Conservation (phyloP, 2,797 vertebrate genomes). For the Phrynocephalus vlangalii region DNA sequence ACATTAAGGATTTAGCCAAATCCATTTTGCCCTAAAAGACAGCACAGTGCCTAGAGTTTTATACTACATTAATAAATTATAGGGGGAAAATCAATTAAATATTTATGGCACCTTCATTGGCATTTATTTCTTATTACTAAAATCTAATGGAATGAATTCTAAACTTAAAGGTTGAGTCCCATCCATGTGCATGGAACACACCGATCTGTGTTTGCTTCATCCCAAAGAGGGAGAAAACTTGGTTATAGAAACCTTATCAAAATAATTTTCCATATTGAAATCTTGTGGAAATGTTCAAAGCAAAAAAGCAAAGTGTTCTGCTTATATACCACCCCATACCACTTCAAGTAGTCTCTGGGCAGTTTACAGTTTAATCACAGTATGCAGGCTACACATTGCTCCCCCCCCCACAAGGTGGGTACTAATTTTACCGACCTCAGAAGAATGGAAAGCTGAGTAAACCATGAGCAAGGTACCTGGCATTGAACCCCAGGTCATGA, state of each 20-base stretch:
- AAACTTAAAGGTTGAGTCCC: slow-evolving; percentile 49
- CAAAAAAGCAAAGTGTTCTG: too few species aligned
- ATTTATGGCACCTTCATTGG: slow-evolving; percentile 61
- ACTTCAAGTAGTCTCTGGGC: too few species aligned
- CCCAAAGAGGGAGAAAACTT: too few species aligned
- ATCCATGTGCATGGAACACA: slow-evolving; percentile 41
- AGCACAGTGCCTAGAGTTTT: background rate
- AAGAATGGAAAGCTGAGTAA: too few species aligned
- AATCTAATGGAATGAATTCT: slow-evolving; percentile 45
- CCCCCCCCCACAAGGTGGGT: too few species aligned
- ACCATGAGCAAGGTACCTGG: too few species aligned
- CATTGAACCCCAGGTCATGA: too few species aligned
- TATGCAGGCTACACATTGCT: too few species aligned
- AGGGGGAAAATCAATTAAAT: slow-evolving; percentile 63
- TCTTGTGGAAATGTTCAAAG: too few species aligned
- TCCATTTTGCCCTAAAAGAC: slow-evolving; percentile 13
- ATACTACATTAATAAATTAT: slow-evolving; percentile 48
- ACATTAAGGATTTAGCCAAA: slow-evolving; percentile 30
- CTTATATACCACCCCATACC: too few species aligned
- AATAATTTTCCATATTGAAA: background rate
- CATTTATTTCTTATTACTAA: slow-evolving; percentile 55
- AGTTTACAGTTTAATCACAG: too few species aligned
- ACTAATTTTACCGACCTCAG: too few species aligned
- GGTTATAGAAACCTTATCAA: slow-evolving; percentile 37
- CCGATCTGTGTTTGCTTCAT: background rate